A percentile compares a stretch with the other conserved stretches of the same genome.
Evolutionary conservation across 2,113 vertebrate species (phyloP).

Genomic region (Oxygymnocypris stewartii): DNA sequence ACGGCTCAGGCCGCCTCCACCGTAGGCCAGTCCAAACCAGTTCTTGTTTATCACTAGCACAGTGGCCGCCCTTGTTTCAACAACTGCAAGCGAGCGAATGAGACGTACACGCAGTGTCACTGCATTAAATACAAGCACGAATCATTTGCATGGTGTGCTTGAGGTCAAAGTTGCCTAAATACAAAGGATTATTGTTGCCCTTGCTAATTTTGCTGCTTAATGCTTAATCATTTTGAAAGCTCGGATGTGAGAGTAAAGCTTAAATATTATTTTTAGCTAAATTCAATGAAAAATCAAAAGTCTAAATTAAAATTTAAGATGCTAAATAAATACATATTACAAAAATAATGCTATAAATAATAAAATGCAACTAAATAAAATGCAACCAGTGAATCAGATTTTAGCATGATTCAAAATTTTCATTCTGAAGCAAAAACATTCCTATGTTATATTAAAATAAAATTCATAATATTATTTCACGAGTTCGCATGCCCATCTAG

Average conservation of each 20-base stretch:
- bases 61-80: constrained; percentile 29
- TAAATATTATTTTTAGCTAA: no score
- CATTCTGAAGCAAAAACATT: not conserved
- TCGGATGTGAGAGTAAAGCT: not conserved
- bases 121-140: constrained; percentile 23
- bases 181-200: constrained; percentile 3
- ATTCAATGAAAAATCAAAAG: no score
- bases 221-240: not conserved
- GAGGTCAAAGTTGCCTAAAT: constrained; percentile 8
- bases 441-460: not conserved
- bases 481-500: no score
- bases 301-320: no score
- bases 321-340: no score
- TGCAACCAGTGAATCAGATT: no score
- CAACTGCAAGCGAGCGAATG: constrained; percentile 31
- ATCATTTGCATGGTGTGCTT: constrained; percentile 27
- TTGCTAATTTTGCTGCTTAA: not conserved
- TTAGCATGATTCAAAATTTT: not conserved
- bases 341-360: not conserved
- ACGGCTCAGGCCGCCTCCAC: not conserved
- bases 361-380: no score
- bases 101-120: constrained; percentile 19
- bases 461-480: no score
- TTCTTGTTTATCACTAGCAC: constrained; percentile 50
- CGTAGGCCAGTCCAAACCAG: constrained; percentile 45